Percentiles rank a stretch among this genome's conserved stretches.
Evolutionary conservation across 2,888 invertebrate genomes (phyloP).

Genomic region (Plusia festucae): DNA sequence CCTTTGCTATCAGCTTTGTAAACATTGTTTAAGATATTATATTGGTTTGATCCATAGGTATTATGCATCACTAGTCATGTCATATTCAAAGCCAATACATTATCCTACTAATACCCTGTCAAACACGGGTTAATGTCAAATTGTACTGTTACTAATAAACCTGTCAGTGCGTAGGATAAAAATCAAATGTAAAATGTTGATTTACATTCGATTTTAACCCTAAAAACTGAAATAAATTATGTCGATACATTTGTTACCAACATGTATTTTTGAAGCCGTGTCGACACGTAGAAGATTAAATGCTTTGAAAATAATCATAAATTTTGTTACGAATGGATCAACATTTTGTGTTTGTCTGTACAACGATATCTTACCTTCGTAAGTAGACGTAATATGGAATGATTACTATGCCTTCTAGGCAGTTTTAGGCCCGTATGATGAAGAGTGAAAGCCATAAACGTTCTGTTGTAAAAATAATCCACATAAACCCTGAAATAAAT

Average conservation of each 20-base stretch:
- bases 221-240: background rate
- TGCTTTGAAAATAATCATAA: background rate
- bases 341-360: background rate
- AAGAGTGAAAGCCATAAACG: background rate
- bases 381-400: too few species aligned
- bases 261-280: background rate
- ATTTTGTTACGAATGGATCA: background rate
- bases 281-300: background rate
- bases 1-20: background rate
- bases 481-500: too few species aligned
- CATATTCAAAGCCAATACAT: constrained; percentile 30
- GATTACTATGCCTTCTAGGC: too few species aligned
- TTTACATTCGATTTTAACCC: background rate
- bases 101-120: constrained; percentile 23
- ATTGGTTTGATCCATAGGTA: background rate
- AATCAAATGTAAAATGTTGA: constrained; percentile 4
- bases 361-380: too few species aligned
- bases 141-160: background rate
- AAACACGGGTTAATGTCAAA: constrained; percentile 11
- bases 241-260: background rate
- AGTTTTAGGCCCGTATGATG: background rate
- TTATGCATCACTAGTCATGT: background rate
- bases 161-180: background rate
- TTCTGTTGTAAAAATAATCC: too few species aligned
- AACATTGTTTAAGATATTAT: background rate